phyloP scores from a whole-genome alignment of 2,797 vertebrate species.

The Scomberomorus guttatus region DNA sequence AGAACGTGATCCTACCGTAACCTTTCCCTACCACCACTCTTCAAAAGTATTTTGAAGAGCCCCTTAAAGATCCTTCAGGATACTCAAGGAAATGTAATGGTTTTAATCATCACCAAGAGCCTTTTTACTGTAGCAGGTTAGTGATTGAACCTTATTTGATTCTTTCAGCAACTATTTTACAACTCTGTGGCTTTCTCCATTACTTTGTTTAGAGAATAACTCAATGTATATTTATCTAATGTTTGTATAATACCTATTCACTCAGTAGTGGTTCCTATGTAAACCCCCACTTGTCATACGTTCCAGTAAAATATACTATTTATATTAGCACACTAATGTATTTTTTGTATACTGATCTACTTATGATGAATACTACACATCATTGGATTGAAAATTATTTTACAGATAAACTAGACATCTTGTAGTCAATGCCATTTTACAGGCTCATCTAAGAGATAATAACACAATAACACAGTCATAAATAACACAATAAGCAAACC shows the following conservation, averaged over 20 bases:
- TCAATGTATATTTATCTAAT: neutral
- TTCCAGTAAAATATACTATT: neutral
- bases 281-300: neutral
- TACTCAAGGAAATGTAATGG: neutral
- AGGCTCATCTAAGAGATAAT: too few species aligned
- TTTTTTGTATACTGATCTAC: too few species aligned
- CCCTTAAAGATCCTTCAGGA: neutral
- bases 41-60: neutral
- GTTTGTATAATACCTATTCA: neutral
- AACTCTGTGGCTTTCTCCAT: neutral
- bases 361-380: too few species aligned
- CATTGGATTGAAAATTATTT: too few species aligned
- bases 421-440: too few species aligned
- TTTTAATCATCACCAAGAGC: too few species aligned
- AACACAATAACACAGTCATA: neutral
- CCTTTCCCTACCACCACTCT: neutral
- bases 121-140: too few species aligned
- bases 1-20: too few species aligned
- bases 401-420: too few species aligned
- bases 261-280: neutral
- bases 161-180: neutral
- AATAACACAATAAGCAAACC: neutral
- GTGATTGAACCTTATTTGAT: neutral
- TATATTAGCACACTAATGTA: neutral
- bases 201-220: neutral